Evolutionary conservation across 2,888 invertebrate species (phyloP).

Genomic region (Xestia c-nigrum): DNA sequence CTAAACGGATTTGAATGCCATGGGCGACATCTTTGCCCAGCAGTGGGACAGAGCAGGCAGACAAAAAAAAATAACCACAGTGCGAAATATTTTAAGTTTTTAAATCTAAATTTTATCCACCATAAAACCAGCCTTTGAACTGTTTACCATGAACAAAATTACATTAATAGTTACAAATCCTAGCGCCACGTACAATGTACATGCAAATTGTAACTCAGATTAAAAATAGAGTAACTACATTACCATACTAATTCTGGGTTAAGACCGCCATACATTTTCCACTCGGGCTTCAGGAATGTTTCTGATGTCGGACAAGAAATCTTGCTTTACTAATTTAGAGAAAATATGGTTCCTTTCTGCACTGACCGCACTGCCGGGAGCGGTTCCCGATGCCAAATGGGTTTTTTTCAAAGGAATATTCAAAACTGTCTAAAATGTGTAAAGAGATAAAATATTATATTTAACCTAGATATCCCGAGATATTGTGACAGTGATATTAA

Average conservation of each 20-base stretch:
- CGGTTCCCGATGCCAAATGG: too few species aligned
- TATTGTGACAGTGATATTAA: not conserved
- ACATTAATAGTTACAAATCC: conserved; percentile 11
- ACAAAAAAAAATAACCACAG: too few species aligned
- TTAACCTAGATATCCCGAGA: not conserved
- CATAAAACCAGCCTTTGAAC: not conserved
- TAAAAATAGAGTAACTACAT: conserved; percentile 47
- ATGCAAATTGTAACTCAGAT: conserved; percentile 39
- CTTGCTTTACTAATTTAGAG: not conserved
- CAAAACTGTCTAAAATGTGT: too few species aligned
- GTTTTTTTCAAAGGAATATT: too few species aligned
- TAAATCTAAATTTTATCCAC: not conserved
- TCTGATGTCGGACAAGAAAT: not conserved
- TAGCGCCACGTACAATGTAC: conserved; percentile 3
- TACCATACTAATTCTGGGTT: conserved; percentile 46
- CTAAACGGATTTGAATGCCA: too few species aligned
- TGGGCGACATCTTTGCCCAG: too few species aligned
- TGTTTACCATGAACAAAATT: not conserved
- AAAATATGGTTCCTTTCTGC: too few species aligned
- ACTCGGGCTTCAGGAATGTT: not conserved
- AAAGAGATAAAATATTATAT: too few species aligned
- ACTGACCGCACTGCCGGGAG: too few species aligned
- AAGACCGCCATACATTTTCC: conserved; percentile 19
- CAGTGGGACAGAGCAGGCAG: too few species aligned
- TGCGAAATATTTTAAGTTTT: not conserved